Base-by-base conservation (phyloP, 2,888 invertebrate species). In the Malthinus seriepunctatus region DNA sequence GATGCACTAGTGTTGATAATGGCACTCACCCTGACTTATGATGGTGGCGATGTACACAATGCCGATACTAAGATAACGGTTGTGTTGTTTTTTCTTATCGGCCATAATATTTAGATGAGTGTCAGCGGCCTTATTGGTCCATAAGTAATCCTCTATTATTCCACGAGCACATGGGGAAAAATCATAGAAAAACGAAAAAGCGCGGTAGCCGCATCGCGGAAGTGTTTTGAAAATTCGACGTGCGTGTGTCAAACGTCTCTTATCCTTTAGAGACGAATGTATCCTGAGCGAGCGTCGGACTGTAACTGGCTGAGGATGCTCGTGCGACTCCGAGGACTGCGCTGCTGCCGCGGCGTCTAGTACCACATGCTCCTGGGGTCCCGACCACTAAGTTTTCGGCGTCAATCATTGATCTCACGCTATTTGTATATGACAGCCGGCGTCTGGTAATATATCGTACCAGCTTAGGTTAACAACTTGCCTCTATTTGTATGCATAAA, bases 1-100 rank as follows among this genome's bases (percentile, higher is more conserved):
- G 70, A 68, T 65, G 66, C 69, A 66, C 49, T 53, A 54, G 3
- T 23, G 3, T 49, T 45, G 62, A 53, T 42, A 34, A 51, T 54
- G 54, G 45, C 60, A 71, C 72, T 73, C 70, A 85, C 85, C 85
- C 79, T 85, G 84, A 71, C 84, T 84, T 71, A 85, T 83, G 67
- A 85, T 83, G 38, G 84, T 85, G 65, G 83, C 82, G 72, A 85
- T 82, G 68, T 85, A 85, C 64, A 85, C 80, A 71, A 84, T 75
- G 78, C 82, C 84, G 72, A 85, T 83, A 61, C 82, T 81, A 66
- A 85, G 76, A 65, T 76, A 77, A 73, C 82, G 74, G 66, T 74
- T 76, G 55, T 74, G 74, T 63, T 73, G 72, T 67, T 73, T 75
- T 49, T 74, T 66, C 64, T 73, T 75, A 60, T 69, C 62, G 12